Base-by-base conservation (phyloP, 2,113 vertebrate species). In the Baryphthengus martii region DNA sequence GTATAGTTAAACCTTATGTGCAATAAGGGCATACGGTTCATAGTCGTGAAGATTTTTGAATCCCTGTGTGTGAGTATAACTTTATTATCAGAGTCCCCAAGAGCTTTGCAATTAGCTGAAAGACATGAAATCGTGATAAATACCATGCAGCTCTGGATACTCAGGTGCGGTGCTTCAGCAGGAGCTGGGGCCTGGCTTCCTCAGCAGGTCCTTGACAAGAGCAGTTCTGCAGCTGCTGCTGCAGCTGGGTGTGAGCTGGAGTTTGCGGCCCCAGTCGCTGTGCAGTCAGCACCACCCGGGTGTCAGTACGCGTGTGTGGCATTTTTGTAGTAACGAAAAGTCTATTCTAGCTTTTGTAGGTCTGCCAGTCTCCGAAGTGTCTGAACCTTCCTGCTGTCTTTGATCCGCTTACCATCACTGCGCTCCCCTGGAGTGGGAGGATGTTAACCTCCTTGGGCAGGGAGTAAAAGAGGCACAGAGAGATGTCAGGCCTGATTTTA, bases 381-480 rank as follows among this genome's bases (percentile, higher is more conserved):
- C 61, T 80, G 63, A 58, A 39, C 45, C 40, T 67, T 53, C 63
- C 62, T 66, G 45, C 40, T 0, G 0, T 29, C 63, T 85, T 73
- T 71, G 40, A 25, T 80, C 45, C 0, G 0, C 16, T 66, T 67
- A 10, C 37, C 2, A 0, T 70, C 12, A 0, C 67, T 70, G 53
- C 1, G 5, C 71, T 80, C n/a, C 37, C 25, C 33, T 37, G 55
- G 47, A 50, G 18, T 7, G 2, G 55, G 35, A 75, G 35, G 35
- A 13, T 58, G 8, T 82, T 75, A 20, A 79, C 6, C 13, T 15
- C 33, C 25, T 35, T 52, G 56, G 71, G 49, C 42, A 63, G 52
- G 31, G 76, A 84, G 33, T 53, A 24, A 18, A 82, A 83, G 59
- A 91, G 42, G 50, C 53, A 61, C 9, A 35, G 52, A 75, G 73